Conservation (phyloP, 1,140 invertebrate species). For the Sitodiplosis mosellana region DNA sequence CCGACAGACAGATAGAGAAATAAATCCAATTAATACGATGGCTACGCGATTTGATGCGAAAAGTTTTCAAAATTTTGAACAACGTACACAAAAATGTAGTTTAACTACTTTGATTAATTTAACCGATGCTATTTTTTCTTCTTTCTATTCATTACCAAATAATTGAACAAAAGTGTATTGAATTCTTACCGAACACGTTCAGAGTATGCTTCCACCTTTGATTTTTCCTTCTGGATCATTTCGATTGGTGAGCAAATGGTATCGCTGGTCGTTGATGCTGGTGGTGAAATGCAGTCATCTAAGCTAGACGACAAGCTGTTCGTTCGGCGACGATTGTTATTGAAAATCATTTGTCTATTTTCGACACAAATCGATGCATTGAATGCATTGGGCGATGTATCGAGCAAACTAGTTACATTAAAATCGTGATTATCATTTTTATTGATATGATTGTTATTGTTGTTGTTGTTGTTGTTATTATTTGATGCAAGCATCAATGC, state of each 20-base stretch:
- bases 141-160: neutral
- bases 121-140: no score
- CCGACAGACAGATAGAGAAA: neutral
- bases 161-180: neutral
- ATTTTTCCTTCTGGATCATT: conserved; percentile 38
- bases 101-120: no score
- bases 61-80: no score
- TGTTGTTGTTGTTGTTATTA: conserved; percentile 10
- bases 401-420: no score
- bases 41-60: no score
- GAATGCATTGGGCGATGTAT: neutral
- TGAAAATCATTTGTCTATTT: conserved; percentile 16
- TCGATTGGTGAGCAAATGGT: conserved; percentile 48
- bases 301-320: conserved; percentile 45
- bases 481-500: conserved; percentile 29
- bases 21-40: no score
- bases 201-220: conserved; percentile 60
- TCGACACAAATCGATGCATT: neutral
- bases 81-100: no score
- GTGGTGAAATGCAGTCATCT: conserved; percentile 42
- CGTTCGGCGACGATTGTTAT: conserved; percentile 30
- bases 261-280: conserved; percentile 43
- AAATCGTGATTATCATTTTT: neutral
- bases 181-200: conserved; percentile 57
- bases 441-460: conserved; percentile 1